A percentile compares a stretch with the other conserved stretches of the same genome.
These are phyloP conservation scores for Podargus strigoides DNA, from an alignment of 2,797 vertebrate species.

Conservation along the genomic window DNA sequence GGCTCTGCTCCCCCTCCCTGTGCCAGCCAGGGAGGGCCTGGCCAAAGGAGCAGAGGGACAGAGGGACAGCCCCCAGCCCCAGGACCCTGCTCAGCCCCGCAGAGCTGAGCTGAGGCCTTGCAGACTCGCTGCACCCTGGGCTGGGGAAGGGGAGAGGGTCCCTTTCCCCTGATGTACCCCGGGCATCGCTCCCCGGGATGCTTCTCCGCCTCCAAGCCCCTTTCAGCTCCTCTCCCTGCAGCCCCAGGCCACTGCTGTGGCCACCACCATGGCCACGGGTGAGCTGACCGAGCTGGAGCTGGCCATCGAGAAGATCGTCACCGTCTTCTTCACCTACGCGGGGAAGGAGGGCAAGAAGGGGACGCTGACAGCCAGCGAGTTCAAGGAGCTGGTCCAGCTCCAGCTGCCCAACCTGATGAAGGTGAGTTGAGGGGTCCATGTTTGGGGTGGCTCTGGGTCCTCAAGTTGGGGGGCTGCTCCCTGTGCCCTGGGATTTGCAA, in stretches of 20 bases:
- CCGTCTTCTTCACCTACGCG: slow-evolving; percentile 49
- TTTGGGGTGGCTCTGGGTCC: neutral
- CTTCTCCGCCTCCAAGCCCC: accelerated
- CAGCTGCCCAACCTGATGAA: slow-evolving; percentile 74
- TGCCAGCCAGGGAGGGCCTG: accelerated
- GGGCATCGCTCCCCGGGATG: accelerated
- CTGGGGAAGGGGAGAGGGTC: neutral
- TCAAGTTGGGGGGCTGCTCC: neutral
- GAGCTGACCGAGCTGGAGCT: slow-evolving; percentile 65
- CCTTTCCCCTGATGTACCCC: accelerated
- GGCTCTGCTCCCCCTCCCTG: neutral
- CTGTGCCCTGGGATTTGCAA: accelerated
- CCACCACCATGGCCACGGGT: neutral
- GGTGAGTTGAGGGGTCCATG: slow-evolving; percentile 8
- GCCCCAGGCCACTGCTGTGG: accelerated
- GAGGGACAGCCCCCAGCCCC: neutral
- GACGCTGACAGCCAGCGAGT: slow-evolving; percentile 49
- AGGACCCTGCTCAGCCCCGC: neutral
- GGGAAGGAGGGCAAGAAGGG: slow-evolving; percentile 58
- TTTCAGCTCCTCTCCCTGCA: neutral
- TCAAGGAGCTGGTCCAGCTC: slow-evolving; percentile 63
- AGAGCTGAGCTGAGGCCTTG: neutral
- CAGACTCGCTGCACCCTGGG: neutral
- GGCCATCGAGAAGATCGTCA: slow-evolving; percentile 70
- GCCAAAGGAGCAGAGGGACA: neutral